phyloP scores from a whole-genome alignment of 2,113 vertebrate genomes.

The Seriola quinqueradiata region DNA sequence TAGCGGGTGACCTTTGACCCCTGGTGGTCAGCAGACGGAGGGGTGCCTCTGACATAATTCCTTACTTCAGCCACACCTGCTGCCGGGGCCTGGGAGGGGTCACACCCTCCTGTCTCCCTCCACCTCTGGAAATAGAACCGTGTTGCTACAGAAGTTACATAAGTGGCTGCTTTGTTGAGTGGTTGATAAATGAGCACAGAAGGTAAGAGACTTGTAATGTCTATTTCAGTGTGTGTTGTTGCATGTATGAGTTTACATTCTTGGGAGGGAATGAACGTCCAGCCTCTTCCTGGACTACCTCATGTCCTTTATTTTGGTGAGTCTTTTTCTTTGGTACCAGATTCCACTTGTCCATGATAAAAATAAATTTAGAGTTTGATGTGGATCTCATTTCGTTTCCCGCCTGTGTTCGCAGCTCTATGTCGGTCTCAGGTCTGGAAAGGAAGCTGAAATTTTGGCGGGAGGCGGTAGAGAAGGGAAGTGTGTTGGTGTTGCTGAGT shows the following conservation, averaged over 20 bases:
- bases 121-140: constrained; percentile 77
- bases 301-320: neutral
- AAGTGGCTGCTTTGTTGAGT: constrained; percentile 59
- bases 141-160: constrained; percentile 58
- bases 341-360: neutral
- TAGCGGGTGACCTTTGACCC: constrained; percentile 44
- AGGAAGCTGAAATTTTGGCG: neutral
- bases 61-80: constrained; percentile 61
- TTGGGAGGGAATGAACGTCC: neutral
- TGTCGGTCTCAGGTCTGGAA: neutral
- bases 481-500: neutral
- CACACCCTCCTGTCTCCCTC: constrained; percentile 51
- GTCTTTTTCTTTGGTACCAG: constrained; percentile 2
- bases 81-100: constrained; percentile 12
- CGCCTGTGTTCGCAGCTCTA: no score
- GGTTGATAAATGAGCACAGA: constrained; percentile 53
- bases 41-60: constrained; percentile 29
- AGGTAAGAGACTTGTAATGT: constrained; percentile 9
- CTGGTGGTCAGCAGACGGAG: constrained; percentile 44
- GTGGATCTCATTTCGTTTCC: neutral
- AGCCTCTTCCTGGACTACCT: neutral
- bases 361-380: neutral
- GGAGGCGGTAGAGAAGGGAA: neutral
- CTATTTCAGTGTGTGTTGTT: constrained; percentile 35
- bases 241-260: constrained; percentile 35